These are phyloP conservation scores for Cladopsammia gracilis DNA, from an alignment of 64 coral and sea anemone species.

Conservation along the genomic window DNA sequence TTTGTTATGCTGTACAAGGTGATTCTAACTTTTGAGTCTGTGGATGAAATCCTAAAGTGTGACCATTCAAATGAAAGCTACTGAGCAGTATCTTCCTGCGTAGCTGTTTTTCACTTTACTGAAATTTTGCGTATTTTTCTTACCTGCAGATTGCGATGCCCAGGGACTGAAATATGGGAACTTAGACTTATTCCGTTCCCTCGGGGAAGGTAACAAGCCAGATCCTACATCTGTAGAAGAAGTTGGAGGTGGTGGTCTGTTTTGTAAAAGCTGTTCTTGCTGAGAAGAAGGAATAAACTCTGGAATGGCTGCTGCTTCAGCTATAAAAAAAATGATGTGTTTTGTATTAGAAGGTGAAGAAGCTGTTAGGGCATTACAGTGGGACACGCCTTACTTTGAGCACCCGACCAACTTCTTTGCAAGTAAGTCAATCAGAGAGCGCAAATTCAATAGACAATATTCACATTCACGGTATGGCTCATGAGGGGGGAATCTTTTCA, in stretches of 20 bases:
- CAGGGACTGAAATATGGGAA: conserved; percentile 90
- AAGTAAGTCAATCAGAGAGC: too few relatives aligned
- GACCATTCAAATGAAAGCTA: too few relatives aligned
- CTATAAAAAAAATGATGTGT: background rate
- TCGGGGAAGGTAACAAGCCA: conserved; percentile 22
- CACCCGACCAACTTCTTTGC: too few relatives aligned
- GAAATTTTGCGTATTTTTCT: background rate
- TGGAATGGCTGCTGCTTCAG: background rate
- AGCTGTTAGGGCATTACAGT: background rate
- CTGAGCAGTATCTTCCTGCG: too few relatives aligned
- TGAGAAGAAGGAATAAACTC: conserved; percentile 14
- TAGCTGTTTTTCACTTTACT: background rate
- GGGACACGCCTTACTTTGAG: too few relatives aligned
- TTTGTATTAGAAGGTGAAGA: background rate
- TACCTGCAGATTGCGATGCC: conserved; percentile 82
- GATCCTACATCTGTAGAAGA: background rate
- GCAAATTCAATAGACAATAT: too few relatives aligned
- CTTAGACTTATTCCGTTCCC: conserved; percentile 75
- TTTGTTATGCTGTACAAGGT: too few relatives aligned
- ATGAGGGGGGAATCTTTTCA: too few relatives aligned
- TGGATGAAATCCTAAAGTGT: too few relatives aligned
- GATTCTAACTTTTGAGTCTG: too few relatives aligned
- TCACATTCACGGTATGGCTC: too few relatives aligned
- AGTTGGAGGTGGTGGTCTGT: background rate
- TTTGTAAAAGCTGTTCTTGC: background rate